Evolutionary conservation across 2,888 invertebrate genomes (phyloP), one percentile per base, ranked within the genome.

Genomic region (Caenorhabditis angaria): DNA sequence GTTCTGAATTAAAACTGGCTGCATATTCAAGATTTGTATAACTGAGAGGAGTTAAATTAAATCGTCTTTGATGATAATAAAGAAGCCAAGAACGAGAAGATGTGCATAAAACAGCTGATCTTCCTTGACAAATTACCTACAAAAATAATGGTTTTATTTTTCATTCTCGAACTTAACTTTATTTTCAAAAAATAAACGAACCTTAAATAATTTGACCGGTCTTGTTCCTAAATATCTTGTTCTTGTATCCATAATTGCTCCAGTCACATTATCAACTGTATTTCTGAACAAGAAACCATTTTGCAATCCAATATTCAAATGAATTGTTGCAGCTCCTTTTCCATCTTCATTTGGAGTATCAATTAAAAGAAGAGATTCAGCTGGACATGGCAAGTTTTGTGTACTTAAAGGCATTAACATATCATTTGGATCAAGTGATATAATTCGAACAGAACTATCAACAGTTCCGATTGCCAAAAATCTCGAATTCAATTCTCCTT

Each of bases 41-140:
- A 0, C 83, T 90, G 61, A 90, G 84, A 18, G 90, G 90, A 0
- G 90, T 90, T 29, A 90, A 83, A 79, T 90, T 89, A 83, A 90
- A 90, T 47, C 91, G 91, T 89, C 94, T 97, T 89, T 99, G 99
- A 88, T 97, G 96, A 86, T 95, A 95, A 88, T 99, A 99, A 86
- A 96, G 95, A 27, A 99, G 90, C 99, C 99, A 99, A 0, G 96
- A 94, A 79, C 99, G 91, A 80, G 95, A 96, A 0, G 97, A 97
- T 91, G 97, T 95, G 0, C 99, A 99, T 35, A 99, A 89, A 0
- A 99, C 90, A 91, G 58, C 58, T 14, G 47, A 18, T 47, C 27
- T 58, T 35, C 47, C 47, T 47, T 71, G 66, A 18, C 62, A 59
- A 18, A 62, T 41, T 18, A 41, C 41, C 41, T 41, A 18, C 8